A percentile compares a stretch with the other conserved stretches of the same genome.
Conservation (phyloP, 2,797 vertebrate species). For the Harpagifer antarcticus region DNA sequence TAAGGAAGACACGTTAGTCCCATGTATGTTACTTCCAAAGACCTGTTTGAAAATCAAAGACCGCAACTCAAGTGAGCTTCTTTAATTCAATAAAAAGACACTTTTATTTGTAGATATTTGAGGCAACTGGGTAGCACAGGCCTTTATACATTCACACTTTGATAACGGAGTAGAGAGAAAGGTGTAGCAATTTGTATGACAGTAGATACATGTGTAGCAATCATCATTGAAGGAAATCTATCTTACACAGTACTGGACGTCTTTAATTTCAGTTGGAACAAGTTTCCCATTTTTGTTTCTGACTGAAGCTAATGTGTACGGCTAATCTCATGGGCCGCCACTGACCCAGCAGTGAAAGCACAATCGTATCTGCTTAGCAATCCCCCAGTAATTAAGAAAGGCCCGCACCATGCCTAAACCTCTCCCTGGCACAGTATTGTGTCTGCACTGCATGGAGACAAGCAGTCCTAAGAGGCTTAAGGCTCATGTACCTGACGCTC, state of each 20-base stretch:
- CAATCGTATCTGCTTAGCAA: constrained; percentile 80
- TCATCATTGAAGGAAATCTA: constrained; percentile 16
- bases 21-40: constrained; percentile 24
- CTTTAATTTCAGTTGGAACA: constrained; percentile 31
- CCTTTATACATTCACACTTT: constrained; percentile 26
- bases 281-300: constrained; percentile 49
- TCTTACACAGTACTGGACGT: not conserved
- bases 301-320: constrained; percentile 50
- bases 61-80: constrained; percentile 16
- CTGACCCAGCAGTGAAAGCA: constrained; percentile 78
- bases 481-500: constrained; percentile 65
- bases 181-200: not conserved
- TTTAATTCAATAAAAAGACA: constrained; percentile 34
- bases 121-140: constrained; percentile 12
- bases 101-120: constrained; percentile 29
- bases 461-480: constrained; percentile 84
- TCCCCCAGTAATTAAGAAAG: constrained; percentile 84
- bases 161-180: constrained; percentile 1
- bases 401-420: constrained; percentile 85
- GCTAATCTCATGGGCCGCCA: constrained; percentile 80
- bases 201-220: not conserved
- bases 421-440: constrained; percentile 79
- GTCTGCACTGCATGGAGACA: constrained; percentile 78
- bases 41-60: constrained; percentile 34
- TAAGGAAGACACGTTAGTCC: constrained; percentile 32